Base-by-base conservation (phyloP, 2,113 vertebrate genomes). In the Sceloporus tristichus region DNA sequence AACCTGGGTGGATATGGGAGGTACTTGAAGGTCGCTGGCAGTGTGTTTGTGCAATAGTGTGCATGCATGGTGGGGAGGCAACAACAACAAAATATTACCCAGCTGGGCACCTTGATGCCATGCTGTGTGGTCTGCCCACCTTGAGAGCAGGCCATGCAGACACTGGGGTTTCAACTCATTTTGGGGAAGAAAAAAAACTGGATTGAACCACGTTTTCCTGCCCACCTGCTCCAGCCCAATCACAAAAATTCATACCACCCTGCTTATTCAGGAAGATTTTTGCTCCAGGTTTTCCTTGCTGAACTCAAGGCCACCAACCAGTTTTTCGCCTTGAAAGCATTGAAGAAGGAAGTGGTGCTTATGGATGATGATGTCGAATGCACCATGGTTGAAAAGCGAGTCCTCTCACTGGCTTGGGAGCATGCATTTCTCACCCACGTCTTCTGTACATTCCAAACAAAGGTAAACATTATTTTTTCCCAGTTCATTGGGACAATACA, bases 281-380 rank as follows among this genome's bases (percentile, higher is more conserved):
- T 80, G 27, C 65, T 82, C 40, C 38, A 99, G 99, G 99, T 99
- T 92, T 99, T 99, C 91, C 97, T 99, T 2, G 98, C 98, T 0
- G 98, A 99, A 92, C 94, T 99, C 93, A 99, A 98, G 93, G 96
- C 88, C 84, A 97, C 95, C 29, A 97, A 97, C 3, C 92, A 98
- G 42, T 99, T 98, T 92, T 99, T 98, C 0, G 98, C 99, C 0
- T 95, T 99, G 92, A 99, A 99, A 95, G 98, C 98, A 48, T 93
- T 99, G 82, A 99, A 99, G 95, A 99, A 99, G 88, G 99, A 99
- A 0, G 99, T 99, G 94, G 99, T 99, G 66, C 94, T 99, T 96
- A 99, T 99, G 99, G 98, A 99, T 0, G 99, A 99, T 2, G 99
- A 99, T 0, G 97, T 99, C 0, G 99, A 99, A 90, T 99, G 98